A percentile compares a stretch with the other conserved stretches of the same genome.
Conservation (phyloP, 2,113 vertebrate genomes). For the Pandion haliaetus region DNA sequence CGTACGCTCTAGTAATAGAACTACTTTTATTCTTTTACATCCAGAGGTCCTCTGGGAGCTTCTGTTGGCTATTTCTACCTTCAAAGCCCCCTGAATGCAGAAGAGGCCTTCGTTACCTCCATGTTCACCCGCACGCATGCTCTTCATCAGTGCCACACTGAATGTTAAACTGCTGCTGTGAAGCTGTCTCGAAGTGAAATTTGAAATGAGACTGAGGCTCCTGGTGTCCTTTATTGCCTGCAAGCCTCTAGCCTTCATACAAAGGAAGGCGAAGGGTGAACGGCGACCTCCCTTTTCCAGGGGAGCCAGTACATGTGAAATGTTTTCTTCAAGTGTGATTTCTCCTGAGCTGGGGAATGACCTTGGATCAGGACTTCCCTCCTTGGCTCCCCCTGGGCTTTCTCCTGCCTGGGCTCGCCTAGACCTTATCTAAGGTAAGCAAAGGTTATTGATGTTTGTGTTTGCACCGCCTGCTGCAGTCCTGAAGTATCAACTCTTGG, state of each 20-base stretch:
- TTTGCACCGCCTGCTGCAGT: not conserved
- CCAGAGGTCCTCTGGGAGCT: not conserved
- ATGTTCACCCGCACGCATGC: not conserved
- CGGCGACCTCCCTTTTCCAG: not conserved
- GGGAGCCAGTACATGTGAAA: not conserved
- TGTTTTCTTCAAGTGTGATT: not conserved
- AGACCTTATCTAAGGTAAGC: not conserved
- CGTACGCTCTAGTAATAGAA: fast-evolving
- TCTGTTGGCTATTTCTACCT: not conserved
- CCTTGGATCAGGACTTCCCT: not conserved
- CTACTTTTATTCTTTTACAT: not conserved
- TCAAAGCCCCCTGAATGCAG: not conserved
- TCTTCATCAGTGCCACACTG: fast-evolving
- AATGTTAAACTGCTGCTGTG: not conserved
- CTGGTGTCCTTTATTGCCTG: not conserved
- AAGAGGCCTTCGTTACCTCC: not conserved
- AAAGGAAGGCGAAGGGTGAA: not conserved
- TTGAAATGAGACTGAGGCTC: not conserved
- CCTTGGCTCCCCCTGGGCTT: not conserved
- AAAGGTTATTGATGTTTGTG: not conserved
- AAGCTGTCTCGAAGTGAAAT: not conserved
- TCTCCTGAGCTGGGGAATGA: not conserved
- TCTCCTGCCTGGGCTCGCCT: not conserved
- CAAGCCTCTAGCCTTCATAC: not conserved
- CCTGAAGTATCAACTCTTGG: no score